Evolutionary conservation across 2,113 vertebrate species (phyloP).

Genomic region (Onychorhynchus coronatus): DNA sequence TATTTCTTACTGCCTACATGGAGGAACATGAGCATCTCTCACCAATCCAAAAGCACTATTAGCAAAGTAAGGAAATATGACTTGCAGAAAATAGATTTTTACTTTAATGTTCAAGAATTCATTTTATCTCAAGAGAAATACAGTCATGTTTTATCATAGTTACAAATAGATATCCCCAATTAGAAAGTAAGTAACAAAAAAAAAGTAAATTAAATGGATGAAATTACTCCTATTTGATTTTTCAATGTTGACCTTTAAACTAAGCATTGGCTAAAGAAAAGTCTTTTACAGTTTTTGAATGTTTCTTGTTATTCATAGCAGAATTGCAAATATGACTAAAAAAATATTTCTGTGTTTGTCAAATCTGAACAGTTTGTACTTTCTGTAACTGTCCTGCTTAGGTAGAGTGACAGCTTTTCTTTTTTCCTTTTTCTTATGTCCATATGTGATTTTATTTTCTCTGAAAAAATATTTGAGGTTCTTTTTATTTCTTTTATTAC

Average conservation of each 20-base stretch:
- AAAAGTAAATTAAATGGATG: background rate
- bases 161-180: background rate
- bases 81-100: background rate
- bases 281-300: background rate
- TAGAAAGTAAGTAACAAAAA: background rate
- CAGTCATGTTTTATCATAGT: background rate
- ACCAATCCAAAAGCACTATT: background rate
- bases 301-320: background rate
- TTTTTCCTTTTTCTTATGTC: background rate
- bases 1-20: background rate
- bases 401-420: background rate
- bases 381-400: background rate
- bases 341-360: background rate
- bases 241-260: background rate
- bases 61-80: background rate
- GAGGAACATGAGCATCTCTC: background rate
- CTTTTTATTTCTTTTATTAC: background rate
- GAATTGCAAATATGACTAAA: background rate
- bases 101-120: background rate
- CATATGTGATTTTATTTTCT: background rate
- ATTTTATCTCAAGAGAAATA: background rate
- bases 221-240: background rate
- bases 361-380: background rate
- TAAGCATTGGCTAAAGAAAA: background rate
- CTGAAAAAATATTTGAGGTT: background rate